phyloP scores from a whole-genome alignment of 1,140 invertebrate genomes.

The Ceratosolen fusciceps region DNA sequence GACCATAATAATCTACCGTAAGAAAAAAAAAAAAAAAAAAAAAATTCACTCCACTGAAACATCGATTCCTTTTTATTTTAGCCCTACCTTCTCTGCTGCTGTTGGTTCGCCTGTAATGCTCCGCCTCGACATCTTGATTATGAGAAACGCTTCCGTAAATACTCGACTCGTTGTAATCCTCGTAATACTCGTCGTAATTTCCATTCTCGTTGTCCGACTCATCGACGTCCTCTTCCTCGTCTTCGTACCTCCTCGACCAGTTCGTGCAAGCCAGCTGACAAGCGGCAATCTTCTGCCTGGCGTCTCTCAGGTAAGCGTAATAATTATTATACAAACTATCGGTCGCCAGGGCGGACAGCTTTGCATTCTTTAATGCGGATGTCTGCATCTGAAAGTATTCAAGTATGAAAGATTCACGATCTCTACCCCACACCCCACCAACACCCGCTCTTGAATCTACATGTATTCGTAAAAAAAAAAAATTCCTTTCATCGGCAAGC shows the following conservation, averaged over 20 bases:
- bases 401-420: too few species aligned
- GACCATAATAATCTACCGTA: too few species aligned
- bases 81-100: conserved; percentile 20
- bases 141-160: background rate
- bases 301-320: conserved; percentile 87
- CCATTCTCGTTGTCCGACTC: conserved; percentile 56
- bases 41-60: too few species aligned
- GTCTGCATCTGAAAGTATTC: conserved; percentile 7
- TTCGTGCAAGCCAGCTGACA: conserved; percentile 80
- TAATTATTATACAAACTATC: conserved; percentile 83
- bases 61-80: too few species aligned
- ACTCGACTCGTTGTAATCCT: conserved; percentile 3
- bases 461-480: too few species aligned
- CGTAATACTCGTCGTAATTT: conserved; percentile 39
- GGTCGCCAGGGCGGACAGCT: conserved; percentile 40
- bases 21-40: too few species aligned
- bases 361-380: conserved; percentile 4
- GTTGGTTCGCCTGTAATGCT: background rate
- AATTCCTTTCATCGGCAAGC: too few species aligned
- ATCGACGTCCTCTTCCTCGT: conserved; percentile 59
- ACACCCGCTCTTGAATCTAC: too few species aligned
- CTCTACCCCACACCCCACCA: too few species aligned
- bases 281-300: conserved; percentile 80
- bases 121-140: conserved; percentile 25
- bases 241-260: conserved; percentile 86